Evolutionary conservation across 2,888 invertebrate genomes (phyloP), one percentile per base, ranked within the genome.

Genomic region (Meiosimyza decipiens): DNA sequence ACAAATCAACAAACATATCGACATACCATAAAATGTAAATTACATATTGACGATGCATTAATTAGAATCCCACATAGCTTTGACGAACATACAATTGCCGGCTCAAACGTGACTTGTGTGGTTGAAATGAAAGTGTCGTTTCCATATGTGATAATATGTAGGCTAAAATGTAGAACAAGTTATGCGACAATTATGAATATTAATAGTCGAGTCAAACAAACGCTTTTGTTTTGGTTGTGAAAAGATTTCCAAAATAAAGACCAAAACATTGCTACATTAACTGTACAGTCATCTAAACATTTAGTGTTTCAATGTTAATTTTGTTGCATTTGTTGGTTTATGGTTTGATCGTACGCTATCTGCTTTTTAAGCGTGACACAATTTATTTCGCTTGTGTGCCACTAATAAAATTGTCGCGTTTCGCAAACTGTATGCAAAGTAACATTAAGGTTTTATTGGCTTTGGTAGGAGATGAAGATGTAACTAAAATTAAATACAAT

Each of bases 321-420:
- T 63, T 71, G n/a, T 15, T 18, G 18, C 11, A 64, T 51, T 68
- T 65, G 28, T 7, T 71, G 28, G 65, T 59, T 69, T 28, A 9
- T 49, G 51, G 55, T n/a, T 50, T 13, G 4, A 64, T 54, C 64
- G 59, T 71, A 69, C 57, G 57, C 65, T 52, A 73, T 71, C 74
- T 70, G 77, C 75, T 73, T 77, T 75, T 72, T 73, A 77, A 78
- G 75, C 74, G 76, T 78, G 77, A 79, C 78, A 77, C 78, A 78
- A 71, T 77, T 79, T 66, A 68, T 55, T 55, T 55, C 6, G 16
- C 16, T 40, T 22, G 22, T 55, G 4, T 22, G 12, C 22, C 55
- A 55, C 55, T 55, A 55, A 55, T 55, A 55, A 55, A 55, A 55
- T 13, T 55, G 22, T 22, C 55, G 22, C 55, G 55, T 55, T 55